These are phyloP conservation scores for Cabera pusaria DNA, from an alignment of 2,888 invertebrate genomes.

Conservation along the genomic window DNA sequence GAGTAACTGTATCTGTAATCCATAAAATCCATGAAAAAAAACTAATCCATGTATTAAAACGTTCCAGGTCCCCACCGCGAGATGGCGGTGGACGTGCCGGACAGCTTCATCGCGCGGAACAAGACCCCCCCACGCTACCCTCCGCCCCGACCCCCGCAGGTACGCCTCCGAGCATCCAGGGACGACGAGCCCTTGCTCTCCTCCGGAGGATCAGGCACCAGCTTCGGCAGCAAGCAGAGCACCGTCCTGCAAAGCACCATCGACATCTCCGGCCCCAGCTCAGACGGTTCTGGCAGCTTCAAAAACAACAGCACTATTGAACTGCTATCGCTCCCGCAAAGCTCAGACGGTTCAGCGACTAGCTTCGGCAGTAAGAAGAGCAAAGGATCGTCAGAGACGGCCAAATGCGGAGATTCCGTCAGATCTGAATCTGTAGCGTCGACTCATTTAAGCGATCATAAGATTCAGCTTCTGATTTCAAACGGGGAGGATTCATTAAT, in stretches of 20 bases:
- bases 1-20: too few relatives aligned
- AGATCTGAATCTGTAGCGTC: constrained; percentile 66
- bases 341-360: constrained; percentile 63
- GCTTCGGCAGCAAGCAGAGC: constrained; percentile 74
- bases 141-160: constrained; percentile 89
- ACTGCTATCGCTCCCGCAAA: constrained; percentile 68
- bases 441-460: constrained; percentile 63
- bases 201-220: constrained; percentile 71
- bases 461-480: constrained; percentile 72
- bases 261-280: constrained; percentile 64
- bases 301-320: constrained; percentile 70
- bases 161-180: constrained; percentile 72
- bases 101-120: constrained; percentile 94
- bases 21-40: too few relatives aligned
- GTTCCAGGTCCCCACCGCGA: constrained; percentile 94
- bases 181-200: constrained; percentile 79
- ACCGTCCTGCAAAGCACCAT: constrained; percentile 61
- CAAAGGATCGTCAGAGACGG: constrained; percentile 70
- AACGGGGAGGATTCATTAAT: constrained; percentile 74
- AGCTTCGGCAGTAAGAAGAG: constrained; percentile 74
- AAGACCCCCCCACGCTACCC: constrained; percentile 96
- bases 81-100: constrained; percentile 99
- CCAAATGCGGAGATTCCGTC: constrained; percentile 71
- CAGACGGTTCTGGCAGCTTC: constrained; percentile 69
- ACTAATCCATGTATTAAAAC: constrained; percentile 3